These are phyloP conservation scores for Centropus bengalensis DNA, from an alignment of 2,113 vertebrate genomes.

Conservation along the genomic window DNA sequence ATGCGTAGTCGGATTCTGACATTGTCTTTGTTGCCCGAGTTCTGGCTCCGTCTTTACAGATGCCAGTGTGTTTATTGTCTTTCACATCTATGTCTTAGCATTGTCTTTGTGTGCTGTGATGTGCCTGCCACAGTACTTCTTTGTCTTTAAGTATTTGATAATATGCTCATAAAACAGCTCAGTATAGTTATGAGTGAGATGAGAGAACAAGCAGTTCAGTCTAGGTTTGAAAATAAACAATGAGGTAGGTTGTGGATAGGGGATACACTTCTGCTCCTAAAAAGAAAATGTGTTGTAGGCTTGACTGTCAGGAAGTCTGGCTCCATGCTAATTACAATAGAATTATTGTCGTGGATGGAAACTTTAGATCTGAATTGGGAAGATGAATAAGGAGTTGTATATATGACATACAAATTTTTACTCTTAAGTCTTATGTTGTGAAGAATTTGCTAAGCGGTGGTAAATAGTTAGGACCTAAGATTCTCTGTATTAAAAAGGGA, in stretches of 20 bases:
- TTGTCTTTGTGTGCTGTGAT: not conserved
- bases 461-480: not conserved
- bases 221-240: not conserved
- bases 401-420: not conserved
- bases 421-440: not conserved
- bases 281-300: not conserved
- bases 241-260: not conserved
- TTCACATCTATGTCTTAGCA: not conserved
- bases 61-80: not conserved
- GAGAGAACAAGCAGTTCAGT: not conserved
- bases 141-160: not conserved
- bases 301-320: not conserved
- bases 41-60: not conserved
- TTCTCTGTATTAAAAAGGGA: not conserved
- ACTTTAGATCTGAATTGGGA: not conserved
- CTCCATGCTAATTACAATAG: not conserved
- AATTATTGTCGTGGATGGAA: not conserved
- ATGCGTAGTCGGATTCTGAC: not conserved
- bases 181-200: not conserved
- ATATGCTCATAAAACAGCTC: not conserved
- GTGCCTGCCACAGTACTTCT: not conserved
- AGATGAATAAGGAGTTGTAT: not conserved
- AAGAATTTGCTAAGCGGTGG: not conserved
- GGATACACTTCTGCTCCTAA: not conserved
- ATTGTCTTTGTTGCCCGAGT: not conserved